Conservation (phyloP, 2,113 vertebrate species). For the Cichladusa arquata region DNA sequence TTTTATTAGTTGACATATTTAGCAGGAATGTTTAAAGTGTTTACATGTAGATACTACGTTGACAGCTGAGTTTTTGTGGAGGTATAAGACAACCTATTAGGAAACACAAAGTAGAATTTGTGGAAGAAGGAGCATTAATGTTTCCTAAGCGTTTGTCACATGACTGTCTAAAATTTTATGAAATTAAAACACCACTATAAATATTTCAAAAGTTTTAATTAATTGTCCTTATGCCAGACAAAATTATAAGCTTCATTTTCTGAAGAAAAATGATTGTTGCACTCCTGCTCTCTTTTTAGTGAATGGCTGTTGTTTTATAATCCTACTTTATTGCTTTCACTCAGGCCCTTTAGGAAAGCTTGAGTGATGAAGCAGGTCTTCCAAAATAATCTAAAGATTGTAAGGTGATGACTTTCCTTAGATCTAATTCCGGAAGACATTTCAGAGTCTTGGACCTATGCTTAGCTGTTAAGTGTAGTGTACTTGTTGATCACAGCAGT, state of each 20-base stretch:
- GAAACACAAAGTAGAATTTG: not conserved
- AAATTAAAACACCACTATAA: not conserved
- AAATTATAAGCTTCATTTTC: not conserved
- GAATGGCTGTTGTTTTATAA: not conserved
- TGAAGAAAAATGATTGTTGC: not conserved
- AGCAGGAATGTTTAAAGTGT: not conserved
- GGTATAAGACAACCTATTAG: not conserved
- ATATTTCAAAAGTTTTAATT: not conserved
- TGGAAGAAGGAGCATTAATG: fast-evolving
- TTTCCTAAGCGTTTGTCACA: not conserved
- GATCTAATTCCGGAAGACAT: not conserved
- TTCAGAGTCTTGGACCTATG: not conserved
- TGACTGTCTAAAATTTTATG: not conserved
- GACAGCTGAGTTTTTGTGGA: not conserved
- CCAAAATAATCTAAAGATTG: not conserved
- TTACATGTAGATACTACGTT: not conserved
- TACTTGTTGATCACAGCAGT: not conserved
- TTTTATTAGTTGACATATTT: not conserved
- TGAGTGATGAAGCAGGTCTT: not conserved
- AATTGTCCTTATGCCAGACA: not conserved
- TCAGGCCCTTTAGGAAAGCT: not conserved
- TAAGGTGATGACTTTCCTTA: not conserved
- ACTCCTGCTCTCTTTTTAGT: not conserved
- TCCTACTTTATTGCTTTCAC: not conserved
- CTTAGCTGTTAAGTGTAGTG: not conserved